Evolutionary conservation across 2,797 vertebrate species (phyloP).

Genomic region (Ctenopoma multispine): DNA sequence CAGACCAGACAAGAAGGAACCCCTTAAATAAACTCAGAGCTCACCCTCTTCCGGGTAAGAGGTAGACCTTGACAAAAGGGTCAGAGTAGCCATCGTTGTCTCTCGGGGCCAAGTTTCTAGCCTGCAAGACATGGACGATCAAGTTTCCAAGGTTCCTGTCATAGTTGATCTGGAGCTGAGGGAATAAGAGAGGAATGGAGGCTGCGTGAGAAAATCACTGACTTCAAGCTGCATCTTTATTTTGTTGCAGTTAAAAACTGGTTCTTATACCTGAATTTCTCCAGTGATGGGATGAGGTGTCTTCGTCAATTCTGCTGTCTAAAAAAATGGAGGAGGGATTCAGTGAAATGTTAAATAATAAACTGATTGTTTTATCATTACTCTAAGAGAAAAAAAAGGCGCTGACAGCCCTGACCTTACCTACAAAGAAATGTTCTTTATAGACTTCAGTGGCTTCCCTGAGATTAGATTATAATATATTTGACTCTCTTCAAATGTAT

Average conservation of each 20-base stretch:
- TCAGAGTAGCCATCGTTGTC: slow-evolving; percentile 98
- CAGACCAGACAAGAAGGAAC: slow-evolving; percentile 56
- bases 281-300: slow-evolving; percentile 92
- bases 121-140: slow-evolving; percentile 98
- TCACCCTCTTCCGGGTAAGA: slow-evolving; percentile 97
- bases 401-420: neutral
- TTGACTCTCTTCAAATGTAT: slow-evolving; percentile 15
- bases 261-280: slow-evolving; percentile 93
- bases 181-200: neutral
- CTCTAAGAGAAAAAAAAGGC: neutral
- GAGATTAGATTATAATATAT: slow-evolving; percentile 9
- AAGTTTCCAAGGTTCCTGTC: slow-evolving; percentile 97
- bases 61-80: slow-evolving; percentile 98
- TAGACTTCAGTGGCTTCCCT: neutral
- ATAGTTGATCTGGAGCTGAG: slow-evolving; percentile 98
- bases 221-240: neutral
- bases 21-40: slow-evolving; percentile 59
- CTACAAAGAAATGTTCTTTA: slow-evolving; percentile 9
- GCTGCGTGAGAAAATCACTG: slow-evolving; percentile 9
- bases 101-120: slow-evolving; percentile 93
- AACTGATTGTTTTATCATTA: neutral
- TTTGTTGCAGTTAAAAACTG: neutral
- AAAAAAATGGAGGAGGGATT: slow-evolving; percentile 46
- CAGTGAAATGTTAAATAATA: neutral
- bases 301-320: slow-evolving; percentile 88